phyloP scores from a whole-genome alignment of 2,888 invertebrate species.

The Stenodema calcarata region DNA sequence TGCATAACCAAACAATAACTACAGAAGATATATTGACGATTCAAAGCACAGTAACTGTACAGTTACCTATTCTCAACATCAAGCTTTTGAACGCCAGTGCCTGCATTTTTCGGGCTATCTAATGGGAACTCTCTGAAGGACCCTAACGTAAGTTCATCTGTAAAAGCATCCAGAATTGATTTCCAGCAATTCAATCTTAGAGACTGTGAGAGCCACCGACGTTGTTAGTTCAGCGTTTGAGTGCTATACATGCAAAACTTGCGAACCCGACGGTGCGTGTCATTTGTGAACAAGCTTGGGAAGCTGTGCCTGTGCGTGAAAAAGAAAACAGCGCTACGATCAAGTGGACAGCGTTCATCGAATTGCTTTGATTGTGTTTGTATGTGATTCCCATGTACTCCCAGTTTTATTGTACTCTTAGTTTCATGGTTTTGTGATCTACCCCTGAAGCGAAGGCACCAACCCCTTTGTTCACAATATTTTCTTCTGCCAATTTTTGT shows the following conservation, averaged over 20 bases:
- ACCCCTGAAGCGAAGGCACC: too few species aligned
- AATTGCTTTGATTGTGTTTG: too few species aligned
- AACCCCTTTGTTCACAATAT: too few species aligned
- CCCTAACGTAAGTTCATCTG: background rate
- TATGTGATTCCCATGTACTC: too few species aligned
- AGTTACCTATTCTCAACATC: background rate
- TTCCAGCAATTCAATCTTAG: background rate
- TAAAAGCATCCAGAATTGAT: background rate
- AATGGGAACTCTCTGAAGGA: background rate
- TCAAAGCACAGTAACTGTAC: too few species aligned
- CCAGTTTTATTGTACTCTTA: too few species aligned
- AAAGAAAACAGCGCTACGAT: conserved; percentile 14
- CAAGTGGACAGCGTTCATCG: background rate
- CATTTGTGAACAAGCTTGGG: conserved; percentile 4
- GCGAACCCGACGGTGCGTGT: background rate
- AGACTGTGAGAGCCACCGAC: background rate
- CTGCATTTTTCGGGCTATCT: background rate
- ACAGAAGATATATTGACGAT: too few species aligned
- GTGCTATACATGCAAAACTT: background rate
- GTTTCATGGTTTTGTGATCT: too few species aligned
- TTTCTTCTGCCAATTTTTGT: background rate
- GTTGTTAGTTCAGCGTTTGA: background rate
- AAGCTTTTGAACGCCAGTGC: background rate
- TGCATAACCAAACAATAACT: too few species aligned
- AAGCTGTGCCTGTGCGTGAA: conserved; percentile 31